phyloP scores from a whole-genome alignment of 2,113 vertebrate species.

The Ctenomys sociabilis region DNA sequence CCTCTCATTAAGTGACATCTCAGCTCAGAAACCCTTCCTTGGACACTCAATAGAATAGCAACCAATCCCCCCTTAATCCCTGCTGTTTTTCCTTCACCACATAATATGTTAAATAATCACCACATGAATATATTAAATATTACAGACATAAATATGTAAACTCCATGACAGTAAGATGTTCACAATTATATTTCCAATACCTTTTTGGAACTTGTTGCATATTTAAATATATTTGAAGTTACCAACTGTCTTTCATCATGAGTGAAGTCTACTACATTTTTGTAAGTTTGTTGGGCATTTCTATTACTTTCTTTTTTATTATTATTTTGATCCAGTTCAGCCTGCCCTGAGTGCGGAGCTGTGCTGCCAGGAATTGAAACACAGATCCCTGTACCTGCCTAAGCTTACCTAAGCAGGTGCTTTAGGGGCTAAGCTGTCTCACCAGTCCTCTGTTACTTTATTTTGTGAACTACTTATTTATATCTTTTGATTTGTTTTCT shows the following conservation, averaged over 20 bases:
- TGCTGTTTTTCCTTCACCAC: conserved; percentile 19
- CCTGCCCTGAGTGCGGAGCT: too few relatives aligned
- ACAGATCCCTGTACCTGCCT: too few relatives aligned
- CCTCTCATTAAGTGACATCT: conserved; percentile 35
- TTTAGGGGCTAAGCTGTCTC: too few relatives aligned
- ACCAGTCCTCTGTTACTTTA: not conserved
- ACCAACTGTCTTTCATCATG: not conserved
- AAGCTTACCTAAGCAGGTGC: too few relatives aligned
- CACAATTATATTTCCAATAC: conserved; percentile 42
- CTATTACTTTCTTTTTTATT: not conserved
- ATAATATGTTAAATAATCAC: conserved; percentile 48
- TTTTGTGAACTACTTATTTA: conserved; percentile 44
- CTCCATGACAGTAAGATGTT: conserved; percentile 37
- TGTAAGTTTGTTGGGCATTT: conserved; percentile 6
- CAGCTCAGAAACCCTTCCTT: conserved; percentile 34
- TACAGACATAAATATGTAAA: conserved; percentile 19
- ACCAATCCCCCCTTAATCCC: not conserved
- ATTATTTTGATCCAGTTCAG: too few relatives aligned
- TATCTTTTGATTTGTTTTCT: conserved; percentile 49
- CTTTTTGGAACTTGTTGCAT: not conserved
- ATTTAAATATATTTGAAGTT: conserved; percentile 47
- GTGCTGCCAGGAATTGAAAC: too few relatives aligned
- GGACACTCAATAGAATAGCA: conserved; percentile 39
- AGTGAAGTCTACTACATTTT: conserved; percentile 26
- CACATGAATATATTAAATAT: conserved; percentile 47